phyloP scores from a whole-genome alignment of 2,113 vertebrate species.

The Oplegnathus fasciatus region DNA sequence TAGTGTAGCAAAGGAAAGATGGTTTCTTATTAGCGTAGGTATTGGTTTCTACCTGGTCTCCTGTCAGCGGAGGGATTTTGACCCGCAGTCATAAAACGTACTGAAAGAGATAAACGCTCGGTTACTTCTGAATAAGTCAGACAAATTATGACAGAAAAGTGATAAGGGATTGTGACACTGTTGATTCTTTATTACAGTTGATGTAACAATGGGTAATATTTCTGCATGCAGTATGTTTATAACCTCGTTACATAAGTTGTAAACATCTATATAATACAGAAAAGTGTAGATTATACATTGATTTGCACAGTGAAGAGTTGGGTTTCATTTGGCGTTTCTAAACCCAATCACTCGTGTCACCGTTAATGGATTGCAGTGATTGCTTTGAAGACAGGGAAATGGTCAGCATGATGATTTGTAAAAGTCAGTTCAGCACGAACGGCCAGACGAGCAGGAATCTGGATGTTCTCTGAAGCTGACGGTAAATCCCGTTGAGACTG shows the following conservation, averaged over 20 bases:
- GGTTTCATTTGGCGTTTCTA: not conserved
- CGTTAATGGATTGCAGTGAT: conserved; percentile 25
- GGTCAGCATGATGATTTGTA: conserved; percentile 69
- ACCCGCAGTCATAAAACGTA: conserved; percentile 43
- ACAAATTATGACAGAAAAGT: not conserved
- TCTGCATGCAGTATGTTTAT: not conserved
- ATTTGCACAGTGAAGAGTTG: not conserved
- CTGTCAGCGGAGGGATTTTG: conserved; percentile 35
- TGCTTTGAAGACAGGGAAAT: conserved; percentile 71
- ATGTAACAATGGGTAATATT: conserved; percentile 11
- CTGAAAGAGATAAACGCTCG: not conserved
- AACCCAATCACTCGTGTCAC: not conserved
- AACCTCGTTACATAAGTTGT: not conserved
- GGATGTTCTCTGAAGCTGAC: conserved; percentile 50
- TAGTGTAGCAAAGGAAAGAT: conserved; percentile 26
- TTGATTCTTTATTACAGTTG: conserved; percentile 10
- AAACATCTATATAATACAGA: not conserved
- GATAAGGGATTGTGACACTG: not conserved
- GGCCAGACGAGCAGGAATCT: conserved; percentile 57
- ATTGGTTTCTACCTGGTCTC: conserved; percentile 35
- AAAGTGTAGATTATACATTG: not conserved
- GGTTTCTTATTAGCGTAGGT: conserved; percentile 27
- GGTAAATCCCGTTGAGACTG: conserved; percentile 63
- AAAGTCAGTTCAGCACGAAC: conserved; percentile 75
- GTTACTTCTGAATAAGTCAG: not conserved